Conservation (phyloP, 1,140 invertebrate genomes). For the Papilio machaon region DNA sequence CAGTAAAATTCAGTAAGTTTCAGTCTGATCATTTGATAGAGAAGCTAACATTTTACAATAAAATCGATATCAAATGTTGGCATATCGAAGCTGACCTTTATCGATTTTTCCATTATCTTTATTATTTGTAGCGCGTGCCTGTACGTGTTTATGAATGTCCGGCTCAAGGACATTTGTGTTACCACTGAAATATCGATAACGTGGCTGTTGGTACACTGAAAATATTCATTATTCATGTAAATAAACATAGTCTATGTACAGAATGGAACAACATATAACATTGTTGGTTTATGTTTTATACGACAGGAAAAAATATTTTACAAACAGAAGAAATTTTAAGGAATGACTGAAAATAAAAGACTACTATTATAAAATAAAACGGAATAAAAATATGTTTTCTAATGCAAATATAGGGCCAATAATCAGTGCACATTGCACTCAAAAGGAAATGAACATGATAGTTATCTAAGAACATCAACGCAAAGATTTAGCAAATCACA, state of each 20-base stretch:
- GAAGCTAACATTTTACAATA: neutral
- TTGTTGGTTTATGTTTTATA: neutral
- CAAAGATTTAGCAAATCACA: constrained; percentile 10
- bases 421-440: neutral
- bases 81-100: constrained; percentile 23
- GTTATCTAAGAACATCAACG: constrained; percentile 7
- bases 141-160: neutral
- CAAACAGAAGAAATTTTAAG: too few species aligned
- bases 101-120: constrained; percentile 37
- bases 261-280: neutral
- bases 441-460: neutral
- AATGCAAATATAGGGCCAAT: neutral
- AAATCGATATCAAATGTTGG: constrained; percentile 9
- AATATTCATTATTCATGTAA: neutral
- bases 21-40: neutral
- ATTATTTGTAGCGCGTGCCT: neutral
- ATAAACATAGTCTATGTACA: neutral
- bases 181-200: constrained; percentile 12
- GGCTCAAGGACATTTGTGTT: neutral
- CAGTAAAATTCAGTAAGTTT: neutral
- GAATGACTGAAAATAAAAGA: neutral
- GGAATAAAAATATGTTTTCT: neutral
- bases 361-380: neutral
- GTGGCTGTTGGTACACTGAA: neutral
- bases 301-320: neutral